phyloP scores from a whole-genome alignment of 2,888 invertebrate genomes.

The Nomada hirtipes region DNA sequence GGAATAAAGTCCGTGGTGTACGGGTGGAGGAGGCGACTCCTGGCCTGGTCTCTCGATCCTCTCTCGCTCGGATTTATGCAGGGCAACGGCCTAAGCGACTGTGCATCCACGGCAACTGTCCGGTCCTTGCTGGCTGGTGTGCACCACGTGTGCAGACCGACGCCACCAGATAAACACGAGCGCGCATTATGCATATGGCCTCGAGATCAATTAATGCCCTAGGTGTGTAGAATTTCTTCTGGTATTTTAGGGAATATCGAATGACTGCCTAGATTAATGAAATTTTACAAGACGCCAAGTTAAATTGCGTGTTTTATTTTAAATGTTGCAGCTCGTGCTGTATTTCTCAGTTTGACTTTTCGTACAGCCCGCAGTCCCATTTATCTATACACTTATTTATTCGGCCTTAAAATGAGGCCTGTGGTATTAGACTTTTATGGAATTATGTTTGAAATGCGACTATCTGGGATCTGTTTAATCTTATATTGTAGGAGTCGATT shows the following conservation, averaged over 20 bases:
- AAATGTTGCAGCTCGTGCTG: too few species aligned
- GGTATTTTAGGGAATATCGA: too few species aligned
- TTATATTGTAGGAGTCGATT: conserved; percentile 13
- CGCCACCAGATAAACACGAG: conserved; percentile 35
- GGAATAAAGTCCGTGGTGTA: conserved; percentile 37
- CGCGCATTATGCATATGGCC: conserved; percentile 27
- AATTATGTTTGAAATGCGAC: too few species aligned
- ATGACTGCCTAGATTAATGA: too few species aligned
- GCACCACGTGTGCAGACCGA: conserved; percentile 49
- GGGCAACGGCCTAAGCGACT: conserved; percentile 73
- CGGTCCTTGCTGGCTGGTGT: conserved; percentile 31
- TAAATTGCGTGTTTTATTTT: too few species aligned
- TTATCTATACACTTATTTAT: too few species aligned
- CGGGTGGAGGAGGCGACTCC: conserved; percentile 6
- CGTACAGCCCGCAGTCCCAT: too few species aligned
- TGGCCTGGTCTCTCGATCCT: conserved; percentile 61
- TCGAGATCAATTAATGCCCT: conserved; percentile 3
- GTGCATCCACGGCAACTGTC: conserved; percentile 55
- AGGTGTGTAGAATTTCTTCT: not conserved
- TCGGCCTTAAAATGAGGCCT: too few species aligned
- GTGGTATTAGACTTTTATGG: too few species aligned
- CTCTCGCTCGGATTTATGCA: conserved; percentile 68
- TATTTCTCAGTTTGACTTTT: too few species aligned
- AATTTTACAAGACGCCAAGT: too few species aligned
- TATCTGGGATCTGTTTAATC: not conserved